Evolutionary conservation across 2,113 vertebrate species (phyloP).

Genomic region (Bolborhynchus lineola): DNA sequence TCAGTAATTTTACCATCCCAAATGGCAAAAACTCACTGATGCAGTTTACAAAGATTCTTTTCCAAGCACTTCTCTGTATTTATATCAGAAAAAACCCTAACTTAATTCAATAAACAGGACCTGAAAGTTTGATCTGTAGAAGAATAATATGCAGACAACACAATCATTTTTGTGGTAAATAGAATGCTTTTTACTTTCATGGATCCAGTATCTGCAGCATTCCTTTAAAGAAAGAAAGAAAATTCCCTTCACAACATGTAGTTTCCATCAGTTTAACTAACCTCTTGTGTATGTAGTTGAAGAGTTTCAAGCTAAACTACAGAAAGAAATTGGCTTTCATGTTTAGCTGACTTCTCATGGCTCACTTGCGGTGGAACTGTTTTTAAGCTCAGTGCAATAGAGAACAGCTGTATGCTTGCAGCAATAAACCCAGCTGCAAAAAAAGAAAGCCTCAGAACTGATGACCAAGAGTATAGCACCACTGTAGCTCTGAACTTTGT

Average conservation of each 20-base stretch:
- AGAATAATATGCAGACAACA: background rate
- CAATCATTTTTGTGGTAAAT: background rate
- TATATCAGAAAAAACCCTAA: background rate
- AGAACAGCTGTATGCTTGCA: background rate
- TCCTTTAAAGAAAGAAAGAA: background rate
- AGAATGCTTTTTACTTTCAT: background rate
- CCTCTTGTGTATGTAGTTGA: background rate
- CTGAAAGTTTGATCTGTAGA: background rate
- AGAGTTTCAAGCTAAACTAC: background rate
- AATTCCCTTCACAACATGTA: background rate
- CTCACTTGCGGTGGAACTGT: constrained; percentile 13
- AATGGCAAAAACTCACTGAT: background rate
- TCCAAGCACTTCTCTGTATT: background rate
- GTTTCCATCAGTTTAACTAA: background rate
- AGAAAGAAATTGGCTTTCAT: background rate
- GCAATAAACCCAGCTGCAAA: constrained; percentile 20
- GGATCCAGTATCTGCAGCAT: background rate
- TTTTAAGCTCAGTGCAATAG: background rate
- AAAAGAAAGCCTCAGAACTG: background rate
- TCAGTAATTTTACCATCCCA: background rate
- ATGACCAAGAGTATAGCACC: background rate
- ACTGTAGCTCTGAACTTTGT: background rate
- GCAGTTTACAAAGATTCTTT: background rate
- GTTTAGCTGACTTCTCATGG: background rate
- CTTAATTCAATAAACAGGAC: background rate